Base-by-base conservation (phyloP, 2,888 invertebrate species). In the Opisthograptis luteolata region DNA sequence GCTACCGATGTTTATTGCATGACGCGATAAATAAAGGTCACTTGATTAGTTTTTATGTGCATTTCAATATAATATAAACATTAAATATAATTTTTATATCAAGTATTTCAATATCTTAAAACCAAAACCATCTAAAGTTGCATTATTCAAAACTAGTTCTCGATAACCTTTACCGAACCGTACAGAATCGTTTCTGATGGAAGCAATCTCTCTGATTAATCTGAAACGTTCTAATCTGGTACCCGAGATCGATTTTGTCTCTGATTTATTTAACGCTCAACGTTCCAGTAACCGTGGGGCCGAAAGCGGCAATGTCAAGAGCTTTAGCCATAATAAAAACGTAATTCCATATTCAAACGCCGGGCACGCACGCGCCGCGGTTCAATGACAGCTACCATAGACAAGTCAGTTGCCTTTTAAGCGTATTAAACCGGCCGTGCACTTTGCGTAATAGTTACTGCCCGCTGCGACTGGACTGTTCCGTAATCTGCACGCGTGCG, bases 311-410 rank as follows among this genome's bases (percentile, higher is more conserved):
- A 88, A 87, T 87, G 87, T 87, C 87, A 87, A 87, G 87, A 84
- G 74, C 84, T 81, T 70, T 60, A 45, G 64, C 75, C 71, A 77
- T 76, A 77, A 76, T 83, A 85, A 84, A 74, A 81, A 70, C 73
- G 64, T 74, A 72, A 79, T 79, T 66, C 84, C 85, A 81, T 86
- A 85, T 82, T 81, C 78, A 78, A 83, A 81, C 72, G 66, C 68
- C 58, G 66, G 64, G 68, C 80, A 74, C 73, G 67, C 80, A 74
- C 80, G 68, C 75, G 68, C 66, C 54, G 48, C 71, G 70, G 86
- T 87, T 87, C 87, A 87, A 81, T 85, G 87, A 79, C 86, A 83
- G 78, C 72, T 68, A 52, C 70, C 76, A 76, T 81, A 81, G 79
- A 81, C 73, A 79, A 84, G 79, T 79, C 80, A 75, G 74, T 80